Evolutionary conservation across 2,113 vertebrate genomes (phyloP), one percentile per base, ranked within the genome.

Genomic region (Dasyornis broadbenti): DNA sequence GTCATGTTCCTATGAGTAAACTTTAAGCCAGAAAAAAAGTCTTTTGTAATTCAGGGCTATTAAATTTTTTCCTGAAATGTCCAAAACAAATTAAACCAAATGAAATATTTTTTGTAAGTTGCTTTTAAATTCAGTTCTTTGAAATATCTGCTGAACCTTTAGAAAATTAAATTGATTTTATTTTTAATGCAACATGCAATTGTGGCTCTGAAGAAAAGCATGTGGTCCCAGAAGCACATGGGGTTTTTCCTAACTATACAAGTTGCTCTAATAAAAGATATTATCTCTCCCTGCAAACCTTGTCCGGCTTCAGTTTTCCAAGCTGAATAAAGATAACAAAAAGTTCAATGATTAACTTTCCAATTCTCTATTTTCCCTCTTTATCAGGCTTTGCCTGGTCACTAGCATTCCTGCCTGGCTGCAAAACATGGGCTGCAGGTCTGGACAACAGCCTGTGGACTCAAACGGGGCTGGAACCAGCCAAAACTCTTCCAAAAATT

Each of bases 331-430:
- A 82, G 84, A 33, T 69, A 94, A 79, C 42, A 65, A 20, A 13
- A 82, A 73, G 63, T 49, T 95, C 86, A 94, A 92, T 88, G 8
- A 95, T 96, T 95, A 95, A 95, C 92, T 94, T 88, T 14, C 50
- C 26, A 3, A 3, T 69, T 90, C 70, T 42, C 52, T n/a, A 3
- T 56, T 76, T 54, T 23, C 17, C 44, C 27, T 26, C 35, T 60
- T 69, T 76, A 88, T 86, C 75, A 80, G 72, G 53, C 28, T 77
- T 76, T 76, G 73, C 57, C 72, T 90, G 71, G 79, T 66, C 3
- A 2, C 50, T 8, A 6, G 11, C 61, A 61, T 52, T 82, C 75
- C 57, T 64, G 37, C 27, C 81, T 52, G 57, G 60, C 64, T 78
- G 63, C 54, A 42, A 30, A 83, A 20, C 63, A 39, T 0, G 1